Percentiles rank a stretch among this genome's conserved stretches.
Conservation (phyloP, 2,888 invertebrate species). For the Troilus luridus region DNA sequence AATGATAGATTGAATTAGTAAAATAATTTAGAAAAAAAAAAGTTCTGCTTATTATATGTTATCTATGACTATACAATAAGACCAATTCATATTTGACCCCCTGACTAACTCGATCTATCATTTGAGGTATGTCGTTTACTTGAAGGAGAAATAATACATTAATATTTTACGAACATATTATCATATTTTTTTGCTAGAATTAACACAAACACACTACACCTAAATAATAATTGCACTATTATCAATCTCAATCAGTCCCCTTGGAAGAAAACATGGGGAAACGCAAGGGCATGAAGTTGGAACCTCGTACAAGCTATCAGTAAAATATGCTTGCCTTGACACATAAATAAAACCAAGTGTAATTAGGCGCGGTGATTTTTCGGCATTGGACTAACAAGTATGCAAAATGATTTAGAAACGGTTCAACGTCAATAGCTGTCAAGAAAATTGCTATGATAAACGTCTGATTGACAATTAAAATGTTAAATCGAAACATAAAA, state of each 20-base stretch:
- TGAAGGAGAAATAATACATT: no score
- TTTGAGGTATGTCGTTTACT: no score
- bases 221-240: not conserved
- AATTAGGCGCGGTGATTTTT: slow-evolving; percentile 21
- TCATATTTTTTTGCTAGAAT: no score
- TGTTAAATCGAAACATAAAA: not conserved
- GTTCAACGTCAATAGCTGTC: not conserved
- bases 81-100: no score
- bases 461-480: not conserved
- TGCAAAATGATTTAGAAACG: not conserved
- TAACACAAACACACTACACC: no score
- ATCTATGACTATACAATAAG: no score
- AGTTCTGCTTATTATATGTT: no score
- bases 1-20: no score
- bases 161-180: no score
- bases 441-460: not conserved
- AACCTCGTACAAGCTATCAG: slow-evolving; percentile 13
- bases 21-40: no score
- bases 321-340: slow-evolving; percentile 41
- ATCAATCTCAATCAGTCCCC: not conserved
- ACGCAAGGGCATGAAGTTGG: not conserved
- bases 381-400: not conserved
- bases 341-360: slow-evolving; percentile 37
- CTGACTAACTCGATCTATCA: no score
- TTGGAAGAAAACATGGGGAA: not conserved